Conservation (phyloP, 2,888 invertebrate species). For the Polydrusus tereticollis region DNA sequence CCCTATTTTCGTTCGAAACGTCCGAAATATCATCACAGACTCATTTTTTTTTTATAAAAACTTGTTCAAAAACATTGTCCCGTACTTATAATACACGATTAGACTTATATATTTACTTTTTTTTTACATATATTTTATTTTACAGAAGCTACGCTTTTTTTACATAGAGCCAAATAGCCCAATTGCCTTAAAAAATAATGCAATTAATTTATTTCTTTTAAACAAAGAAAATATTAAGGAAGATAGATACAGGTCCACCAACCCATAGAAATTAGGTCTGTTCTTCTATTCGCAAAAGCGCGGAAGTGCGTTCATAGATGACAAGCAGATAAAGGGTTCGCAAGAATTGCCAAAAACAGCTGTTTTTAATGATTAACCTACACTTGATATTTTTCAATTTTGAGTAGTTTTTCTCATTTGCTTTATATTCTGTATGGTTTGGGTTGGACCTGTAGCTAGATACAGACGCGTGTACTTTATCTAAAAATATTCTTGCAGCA, state of each 20-base stretch:
- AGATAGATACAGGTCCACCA: too few species aligned
- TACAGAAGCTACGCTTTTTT: conserved; percentile 15
- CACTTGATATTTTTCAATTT: background rate
- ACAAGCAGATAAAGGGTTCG: too few species aligned
- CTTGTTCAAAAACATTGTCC: conserved; percentile 32
- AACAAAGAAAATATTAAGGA: too few species aligned
- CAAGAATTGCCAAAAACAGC: too few species aligned
- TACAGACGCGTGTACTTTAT: background rate
- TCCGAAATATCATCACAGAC: conserved; percentile 42
- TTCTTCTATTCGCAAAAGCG: too few species aligned
- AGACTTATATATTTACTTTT: conserved; percentile 4
- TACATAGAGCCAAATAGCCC: background rate
- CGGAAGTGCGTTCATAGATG: too few species aligned
- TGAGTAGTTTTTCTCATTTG: too few species aligned
- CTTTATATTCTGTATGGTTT: too few species aligned
- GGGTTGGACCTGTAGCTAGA: too few species aligned
- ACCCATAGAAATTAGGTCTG: too few species aligned
- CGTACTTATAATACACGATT: conserved; percentile 19
- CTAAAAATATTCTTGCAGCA: background rate
- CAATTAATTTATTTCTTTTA: background rate
- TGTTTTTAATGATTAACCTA: too few species aligned
- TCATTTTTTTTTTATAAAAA: conserved; percentile 36
- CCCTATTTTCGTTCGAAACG: conserved; percentile 24
- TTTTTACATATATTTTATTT: conserved; percentile 13
- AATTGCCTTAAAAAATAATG: background rate